A percentile compares a stretch with the other conserved stretches of the same genome.
Evolutionary conservation across 2,113 vertebrate genomes (phyloP).

Genomic region (Ammodytes marinus): DNA sequence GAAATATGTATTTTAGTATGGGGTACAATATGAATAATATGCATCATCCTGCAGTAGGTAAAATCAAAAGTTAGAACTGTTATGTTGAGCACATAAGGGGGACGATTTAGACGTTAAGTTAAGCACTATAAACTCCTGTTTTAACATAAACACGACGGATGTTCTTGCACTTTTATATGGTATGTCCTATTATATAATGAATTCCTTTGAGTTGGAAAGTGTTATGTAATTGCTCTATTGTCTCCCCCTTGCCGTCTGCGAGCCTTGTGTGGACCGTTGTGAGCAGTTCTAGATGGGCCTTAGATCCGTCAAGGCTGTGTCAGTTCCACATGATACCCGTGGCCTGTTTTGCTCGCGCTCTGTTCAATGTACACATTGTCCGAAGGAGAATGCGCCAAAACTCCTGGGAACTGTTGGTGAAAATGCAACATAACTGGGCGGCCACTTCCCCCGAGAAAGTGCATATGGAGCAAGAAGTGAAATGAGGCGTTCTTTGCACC

Average conservation of each 20-base stretch:
- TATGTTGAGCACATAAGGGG: background rate
- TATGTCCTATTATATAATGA: constrained; percentile 42
- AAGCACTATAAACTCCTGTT: background rate
- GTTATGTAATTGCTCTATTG: constrained; percentile 62
- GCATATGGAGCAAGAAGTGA: constrained; percentile 51
- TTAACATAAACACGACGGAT: constrained; percentile 29
- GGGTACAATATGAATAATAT: background rate
- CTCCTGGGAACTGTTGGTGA: constrained; percentile 48
- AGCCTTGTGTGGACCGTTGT: constrained; percentile 34
- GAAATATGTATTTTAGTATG: constrained; percentile 10
- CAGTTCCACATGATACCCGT: constrained; percentile 66
- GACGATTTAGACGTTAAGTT: background rate
- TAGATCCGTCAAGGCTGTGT: constrained; percentile 56
- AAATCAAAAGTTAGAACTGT: background rate
- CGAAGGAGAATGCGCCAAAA: constrained; percentile 48
- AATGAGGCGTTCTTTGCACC: constrained; percentile 46
- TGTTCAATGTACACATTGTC: constrained; percentile 76
- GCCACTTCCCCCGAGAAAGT: constrained; percentile 25
- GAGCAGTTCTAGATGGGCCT: constrained; percentile 51
- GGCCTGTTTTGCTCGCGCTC: constrained; percentile 44
- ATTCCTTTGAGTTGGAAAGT: constrained; percentile 35
- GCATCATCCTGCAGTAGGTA: background rate
- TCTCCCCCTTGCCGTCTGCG: constrained; percentile 42
- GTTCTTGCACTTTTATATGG: constrained; percentile 17
- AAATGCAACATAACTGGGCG: constrained; percentile 51